Percentiles rank a stretch among this genome's conserved stretches.
Evolutionary conservation across 2,797 vertebrate species (phyloP).

Genomic region (Anguilla obscura): DNA sequence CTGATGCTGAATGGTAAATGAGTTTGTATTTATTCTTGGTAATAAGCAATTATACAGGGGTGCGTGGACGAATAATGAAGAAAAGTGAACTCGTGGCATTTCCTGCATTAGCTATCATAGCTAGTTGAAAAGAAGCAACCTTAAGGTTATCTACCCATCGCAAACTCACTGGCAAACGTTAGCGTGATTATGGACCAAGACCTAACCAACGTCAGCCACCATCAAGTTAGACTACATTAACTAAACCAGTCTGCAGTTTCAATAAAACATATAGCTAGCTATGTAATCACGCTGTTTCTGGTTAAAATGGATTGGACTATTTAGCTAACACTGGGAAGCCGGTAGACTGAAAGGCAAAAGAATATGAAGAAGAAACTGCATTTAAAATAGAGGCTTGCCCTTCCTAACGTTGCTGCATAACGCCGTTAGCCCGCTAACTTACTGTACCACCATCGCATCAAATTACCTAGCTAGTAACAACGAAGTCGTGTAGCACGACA

Average conservation of each 20-base stretch:
- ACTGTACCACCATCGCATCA: background rate
- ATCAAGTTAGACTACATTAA: background rate
- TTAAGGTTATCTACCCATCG: background rate
- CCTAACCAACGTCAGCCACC: background rate
- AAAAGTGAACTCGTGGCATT: conserved; percentile 16
- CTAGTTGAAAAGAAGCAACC: background rate
- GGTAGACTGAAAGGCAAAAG: background rate
- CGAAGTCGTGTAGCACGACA: background rate
- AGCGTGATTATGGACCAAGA: background rate
- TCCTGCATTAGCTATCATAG: background rate
- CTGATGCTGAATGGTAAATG: background rate
- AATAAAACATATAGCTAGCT: conserved; percentile 6
- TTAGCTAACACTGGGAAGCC: background rate
- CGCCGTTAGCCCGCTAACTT: background rate
- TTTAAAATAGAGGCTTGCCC: background rate
- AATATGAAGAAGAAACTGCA: background rate
- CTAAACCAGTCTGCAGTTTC: background rate
- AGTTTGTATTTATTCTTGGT: background rate
- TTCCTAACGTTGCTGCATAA: background rate
- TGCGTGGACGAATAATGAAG: background rate
- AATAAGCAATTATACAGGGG: background rate
- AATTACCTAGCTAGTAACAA: background rate
- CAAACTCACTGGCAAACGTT: background rate
- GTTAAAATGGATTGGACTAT: background rate
- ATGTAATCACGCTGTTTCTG: background rate